phyloP scores from a whole-genome alignment of 2,113 vertebrate genomes.

The Solenodon paradoxus region DNA sequence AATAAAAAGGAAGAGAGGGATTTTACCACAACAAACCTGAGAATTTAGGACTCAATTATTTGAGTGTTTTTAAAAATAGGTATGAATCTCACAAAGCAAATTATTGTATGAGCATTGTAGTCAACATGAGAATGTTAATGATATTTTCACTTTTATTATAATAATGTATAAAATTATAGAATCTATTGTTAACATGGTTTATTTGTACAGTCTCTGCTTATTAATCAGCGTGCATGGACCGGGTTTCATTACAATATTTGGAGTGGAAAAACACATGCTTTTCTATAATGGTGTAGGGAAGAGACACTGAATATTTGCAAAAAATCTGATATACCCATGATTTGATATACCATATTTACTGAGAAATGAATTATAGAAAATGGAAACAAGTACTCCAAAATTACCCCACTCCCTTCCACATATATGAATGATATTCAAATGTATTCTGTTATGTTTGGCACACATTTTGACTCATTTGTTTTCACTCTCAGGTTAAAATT shows the following conservation, averaged over 20 bases:
- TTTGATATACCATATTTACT: neutral
- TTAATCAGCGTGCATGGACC: neutral
- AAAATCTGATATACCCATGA: neutral
- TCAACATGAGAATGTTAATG: neutral
- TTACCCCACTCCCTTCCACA: accelerated
- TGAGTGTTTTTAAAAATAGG: neutral
- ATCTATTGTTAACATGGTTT: neutral
- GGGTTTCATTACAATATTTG: neutral
- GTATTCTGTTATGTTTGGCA: neutral
- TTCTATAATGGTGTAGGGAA: neutral
- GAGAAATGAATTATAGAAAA: neutral
- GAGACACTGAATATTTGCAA: neutral
- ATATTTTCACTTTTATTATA: neutral
- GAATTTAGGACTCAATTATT: neutral
- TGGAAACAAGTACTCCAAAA: neutral
- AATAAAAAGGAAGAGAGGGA: no score
- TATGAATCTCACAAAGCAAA: neutral
- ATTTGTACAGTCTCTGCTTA: neutral
- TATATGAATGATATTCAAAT: neutral
- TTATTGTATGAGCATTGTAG: no score
- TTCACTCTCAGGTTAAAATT: neutral
- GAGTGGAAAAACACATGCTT: neutral
- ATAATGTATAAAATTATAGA: neutral
- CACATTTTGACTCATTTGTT: neutral
- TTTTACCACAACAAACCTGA: no score